Percentiles rank a stretch among this genome's conserved stretches.
These are phyloP conservation scores for Hycleus cichorii DNA, from an alignment of 1,140 invertebrate genomes.

Conservation along the genomic window DNA sequence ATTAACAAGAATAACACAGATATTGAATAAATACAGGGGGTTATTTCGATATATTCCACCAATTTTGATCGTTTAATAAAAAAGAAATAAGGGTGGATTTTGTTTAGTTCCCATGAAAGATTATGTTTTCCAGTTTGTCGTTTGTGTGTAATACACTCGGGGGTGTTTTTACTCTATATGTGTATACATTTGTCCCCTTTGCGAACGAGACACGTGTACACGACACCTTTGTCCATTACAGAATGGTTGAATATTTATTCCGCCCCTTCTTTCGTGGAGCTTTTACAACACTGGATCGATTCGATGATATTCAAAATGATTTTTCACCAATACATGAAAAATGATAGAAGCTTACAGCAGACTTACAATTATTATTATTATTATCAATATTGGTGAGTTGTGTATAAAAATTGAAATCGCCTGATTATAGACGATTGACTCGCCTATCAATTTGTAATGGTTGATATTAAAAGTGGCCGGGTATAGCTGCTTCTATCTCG, in stretches of 20 bases:
- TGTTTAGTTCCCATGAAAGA: background rate
- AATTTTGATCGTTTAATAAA: background rate
- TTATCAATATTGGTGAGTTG: no score
- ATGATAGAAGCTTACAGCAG: no score
- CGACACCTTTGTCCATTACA: conserved; percentile 14
- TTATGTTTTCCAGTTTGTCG: background rate
- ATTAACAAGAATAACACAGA: background rate
- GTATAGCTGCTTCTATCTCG: no score
- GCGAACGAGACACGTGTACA: conserved; percentile 13
- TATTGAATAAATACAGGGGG: background rate
- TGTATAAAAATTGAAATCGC: no score
- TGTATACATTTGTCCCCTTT: background rate
- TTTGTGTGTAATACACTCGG: background rate
- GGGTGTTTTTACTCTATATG: background rate
- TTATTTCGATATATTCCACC: no score
- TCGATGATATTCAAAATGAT: no score
- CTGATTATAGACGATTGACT: no score
- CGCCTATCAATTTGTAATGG: no score
- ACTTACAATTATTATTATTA: no score
- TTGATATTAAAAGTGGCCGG: no score
- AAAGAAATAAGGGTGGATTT: background rate
- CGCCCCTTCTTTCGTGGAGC: background rate
- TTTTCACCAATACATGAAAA: no score
- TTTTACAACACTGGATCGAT: no score
- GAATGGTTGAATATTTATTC: conserved; percentile 9